A percentile compares a stretch with the other conserved stretches of the same genome.
These are phyloP conservation scores for Xylocampa areola DNA, from an alignment of 2,888 invertebrate species.

Conservation along the genomic window DNA sequence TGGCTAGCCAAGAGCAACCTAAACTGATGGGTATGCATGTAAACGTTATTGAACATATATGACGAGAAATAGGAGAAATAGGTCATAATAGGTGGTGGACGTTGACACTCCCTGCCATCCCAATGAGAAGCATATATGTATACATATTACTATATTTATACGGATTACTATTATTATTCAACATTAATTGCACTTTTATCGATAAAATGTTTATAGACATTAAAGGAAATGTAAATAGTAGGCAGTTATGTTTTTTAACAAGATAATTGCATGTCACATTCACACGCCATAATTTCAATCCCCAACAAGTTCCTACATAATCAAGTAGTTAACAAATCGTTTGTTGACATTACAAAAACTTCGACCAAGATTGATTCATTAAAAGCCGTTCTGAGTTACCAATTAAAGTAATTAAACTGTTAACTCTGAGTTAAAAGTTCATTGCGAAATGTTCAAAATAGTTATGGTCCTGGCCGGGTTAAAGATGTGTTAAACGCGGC, in stretches of 20 bases:
- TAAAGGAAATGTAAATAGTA: background rate
- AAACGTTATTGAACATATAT: too few species aligned
- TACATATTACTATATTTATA: too few species aligned
- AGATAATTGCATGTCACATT: slow-evolving; percentile 24
- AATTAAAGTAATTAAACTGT: slow-evolving; percentile 62
- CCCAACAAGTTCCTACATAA: slow-evolving; percentile 40
- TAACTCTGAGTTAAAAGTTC: slow-evolving; percentile 46
- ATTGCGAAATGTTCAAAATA: slow-evolving; percentile 55
- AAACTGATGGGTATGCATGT: too few species aligned
- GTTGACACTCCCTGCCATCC: too few species aligned
- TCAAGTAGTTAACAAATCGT: slow-evolving; percentile 45
- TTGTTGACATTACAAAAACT: slow-evolving; percentile 52
- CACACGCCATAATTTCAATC: slow-evolving; percentile 36
- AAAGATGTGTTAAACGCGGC: slow-evolving; percentile 41
- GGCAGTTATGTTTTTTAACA: slow-evolving; percentile 16
- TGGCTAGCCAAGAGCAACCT: too few species aligned
- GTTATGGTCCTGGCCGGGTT: slow-evolving; percentile 43
- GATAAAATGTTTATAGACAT: background rate
- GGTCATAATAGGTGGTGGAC: too few species aligned
- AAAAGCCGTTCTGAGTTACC: slow-evolving; percentile 41
- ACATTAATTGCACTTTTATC: too few species aligned
- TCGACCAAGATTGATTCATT: slow-evolving; percentile 52
- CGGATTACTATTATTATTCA: too few species aligned
- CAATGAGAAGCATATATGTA: too few species aligned
- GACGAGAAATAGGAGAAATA: too few species aligned